Evolutionary conservation across 2,888 invertebrate genomes (phyloP), one percentile per base, ranked within the genome.

Genomic region (Brachypalpus laphriformis): DNA sequence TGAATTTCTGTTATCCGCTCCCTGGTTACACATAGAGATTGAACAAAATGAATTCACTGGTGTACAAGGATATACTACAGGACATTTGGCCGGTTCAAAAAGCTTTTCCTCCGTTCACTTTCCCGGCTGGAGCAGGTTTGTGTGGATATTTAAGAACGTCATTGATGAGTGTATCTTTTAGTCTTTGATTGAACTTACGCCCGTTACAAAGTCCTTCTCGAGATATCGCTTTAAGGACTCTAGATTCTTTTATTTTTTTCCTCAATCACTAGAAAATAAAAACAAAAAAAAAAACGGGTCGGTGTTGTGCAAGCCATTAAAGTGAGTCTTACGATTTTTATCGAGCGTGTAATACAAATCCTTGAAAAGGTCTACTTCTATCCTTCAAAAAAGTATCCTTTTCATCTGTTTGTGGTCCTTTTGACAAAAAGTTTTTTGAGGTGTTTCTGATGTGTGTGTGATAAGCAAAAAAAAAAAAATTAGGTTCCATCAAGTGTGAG

Each of bases 101-200:
- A 61, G 77, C 77, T 68, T 77, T 61, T 42, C 18, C 2, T 1
- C 42, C 2, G 54, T 78, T 78, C 56, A 78, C 45, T 63, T 40
- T 56, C 71, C 71, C 71, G 61, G 70, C 51, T 51, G 25, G 20
- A 51, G 51, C 47, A 37, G n/a, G 11, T 28, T 34, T 28, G 18
- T 56, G 57, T 42, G 49, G 37, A 71, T 78, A 78, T 78, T 78
- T 78, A 78, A 78, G 78, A 78, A 71, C 78, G 71, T 57, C 71
- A 71, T 63, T 71, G 54, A 20, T 47, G 71, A 78, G 71, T 47
- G 47, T 71, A 65, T 63, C 57, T 56, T 63, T 78, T 78, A 78
- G 78, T 78, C 78, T 71, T 78, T 65, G 65, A 78, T 78, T 63
- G 63, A 70, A 70, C 51, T 61, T 78, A 78, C 78, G 71, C 78